phyloP scores from a whole-genome alignment of 2,113 vertebrate species.

The Bubo blakistoni region DNA sequence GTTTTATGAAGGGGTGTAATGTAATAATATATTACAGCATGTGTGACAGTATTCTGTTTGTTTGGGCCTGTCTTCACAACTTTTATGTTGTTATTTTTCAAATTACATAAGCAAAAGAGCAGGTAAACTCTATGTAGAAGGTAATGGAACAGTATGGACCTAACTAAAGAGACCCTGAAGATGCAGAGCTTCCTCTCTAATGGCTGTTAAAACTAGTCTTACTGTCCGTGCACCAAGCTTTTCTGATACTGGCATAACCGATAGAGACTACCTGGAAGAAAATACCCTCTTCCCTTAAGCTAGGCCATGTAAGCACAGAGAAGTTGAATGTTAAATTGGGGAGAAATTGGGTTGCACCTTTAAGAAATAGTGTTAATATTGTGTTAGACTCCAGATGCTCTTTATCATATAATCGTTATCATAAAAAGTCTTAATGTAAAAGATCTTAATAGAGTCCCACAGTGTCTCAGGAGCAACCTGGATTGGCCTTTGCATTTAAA shows the following conservation, averaged over 20 bases:
- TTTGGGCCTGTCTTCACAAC: background rate
- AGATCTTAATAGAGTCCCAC: slow-evolving; percentile 57
- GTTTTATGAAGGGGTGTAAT: background rate
- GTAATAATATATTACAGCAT: background rate
- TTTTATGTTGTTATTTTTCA: background rate
- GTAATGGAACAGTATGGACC: background rate
- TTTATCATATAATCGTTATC: slow-evolving; percentile 75
- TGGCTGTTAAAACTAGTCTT: background rate
- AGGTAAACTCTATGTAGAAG: background rate
- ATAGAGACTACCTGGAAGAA: background rate
- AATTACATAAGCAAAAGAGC: background rate
- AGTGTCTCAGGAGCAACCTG: slow-evolving; percentile 61
- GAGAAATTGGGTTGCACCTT: slow-evolving; percentile 48
- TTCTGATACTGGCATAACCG: background rate
- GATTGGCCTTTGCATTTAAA: slow-evolving; percentile 73
- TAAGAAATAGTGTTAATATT: slow-evolving; percentile 65
- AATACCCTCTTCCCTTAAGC: background rate
- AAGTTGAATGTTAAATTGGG: background rate
- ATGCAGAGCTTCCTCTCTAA: background rate
- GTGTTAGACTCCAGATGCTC: slow-evolving; percentile 72
- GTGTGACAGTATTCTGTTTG: accelerated
- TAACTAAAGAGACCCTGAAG: background rate
- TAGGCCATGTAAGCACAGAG: background rate
- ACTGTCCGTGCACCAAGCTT: accelerated
- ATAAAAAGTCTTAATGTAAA: slow-evolving; percentile 74